Conservation (phyloP, 2,888 invertebrate species). For the Noctua pronuba region DNA sequence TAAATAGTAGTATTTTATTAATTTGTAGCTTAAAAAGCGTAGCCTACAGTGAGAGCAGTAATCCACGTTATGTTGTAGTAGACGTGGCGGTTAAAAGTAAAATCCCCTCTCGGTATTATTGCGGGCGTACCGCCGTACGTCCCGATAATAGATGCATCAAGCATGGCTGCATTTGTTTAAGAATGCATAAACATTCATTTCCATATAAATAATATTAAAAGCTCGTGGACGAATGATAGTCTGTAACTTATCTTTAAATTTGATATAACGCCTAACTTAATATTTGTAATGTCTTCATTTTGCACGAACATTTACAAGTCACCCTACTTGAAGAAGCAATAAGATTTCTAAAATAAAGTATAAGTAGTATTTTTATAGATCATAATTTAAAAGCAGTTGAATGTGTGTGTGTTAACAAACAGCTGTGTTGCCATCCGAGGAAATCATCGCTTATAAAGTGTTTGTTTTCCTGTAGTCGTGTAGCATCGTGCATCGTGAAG, state of each 20-base stretch:
- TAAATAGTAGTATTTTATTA: slow-evolving; percentile 1
- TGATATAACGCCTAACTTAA: slow-evolving; percentile 30
- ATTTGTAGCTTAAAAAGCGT: slow-evolving; percentile 22
- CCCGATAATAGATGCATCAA: slow-evolving; percentile 74
- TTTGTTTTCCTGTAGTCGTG: slow-evolving; percentile 25
- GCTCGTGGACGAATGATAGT: slow-evolving; percentile 73
- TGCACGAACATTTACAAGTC: slow-evolving; percentile 47
- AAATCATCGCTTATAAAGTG: slow-evolving; percentile 50
- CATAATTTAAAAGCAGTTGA: slow-evolving; percentile 19
- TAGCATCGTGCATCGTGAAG: slow-evolving; percentile 54
- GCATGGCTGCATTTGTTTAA: slow-evolving; percentile 86
- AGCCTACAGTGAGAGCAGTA: slow-evolving; percentile 8
- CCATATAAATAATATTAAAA: slow-evolving; percentile 68
- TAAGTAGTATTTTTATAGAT: slow-evolving; percentile 52
- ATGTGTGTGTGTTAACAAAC: neutral
- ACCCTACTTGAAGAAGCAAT: slow-evolving; percentile 18
- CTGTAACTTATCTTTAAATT: slow-evolving; percentile 67
- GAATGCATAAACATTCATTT: slow-evolving; percentile 83
- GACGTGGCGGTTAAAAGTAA: slow-evolving; percentile 34
- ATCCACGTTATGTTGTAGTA: neutral
- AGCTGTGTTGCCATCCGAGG: slow-evolving; percentile 7
- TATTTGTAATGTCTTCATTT: slow-evolving; percentile 53
- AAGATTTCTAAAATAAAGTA: slow-evolving; percentile 8
- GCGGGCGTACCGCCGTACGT: slow-evolving; percentile 66
- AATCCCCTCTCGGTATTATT: slow-evolving; percentile 69